Evolutionary conservation across 2,113 vertebrate species (phyloP).

Genomic region (Ibidorhyncha struthersii): DNA sequence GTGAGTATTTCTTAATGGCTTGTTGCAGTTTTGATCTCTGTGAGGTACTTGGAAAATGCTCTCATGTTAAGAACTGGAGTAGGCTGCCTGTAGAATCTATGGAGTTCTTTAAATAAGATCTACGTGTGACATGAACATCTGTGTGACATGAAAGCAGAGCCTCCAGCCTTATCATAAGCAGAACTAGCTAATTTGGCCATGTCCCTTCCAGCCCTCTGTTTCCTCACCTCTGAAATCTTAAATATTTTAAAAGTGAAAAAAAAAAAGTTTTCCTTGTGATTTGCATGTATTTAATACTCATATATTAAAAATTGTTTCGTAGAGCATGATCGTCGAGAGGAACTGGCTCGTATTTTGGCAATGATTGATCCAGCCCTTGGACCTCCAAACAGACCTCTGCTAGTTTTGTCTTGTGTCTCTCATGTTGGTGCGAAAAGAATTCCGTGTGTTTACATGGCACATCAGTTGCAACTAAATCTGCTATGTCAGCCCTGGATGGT

Average conservation of each 20-base stretch:
- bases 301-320: constrained; percentile 1
- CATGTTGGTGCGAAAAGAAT: constrained; percentile 70
- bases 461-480: constrained; percentile 81
- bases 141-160: no score
- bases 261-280: not conserved
- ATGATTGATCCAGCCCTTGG: constrained; percentile 80
- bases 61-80: not conserved
- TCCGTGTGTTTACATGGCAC: constrained; percentile 86
- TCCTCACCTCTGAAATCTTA: not conserved
- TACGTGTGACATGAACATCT: not conserved
- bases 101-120: not conserved
- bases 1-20: not conserved
- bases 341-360: constrained; percentile 82
- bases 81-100: not conserved
- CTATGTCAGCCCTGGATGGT: constrained; percentile 91
- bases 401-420: constrained; percentile 89
- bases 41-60: not conserved
- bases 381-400: constrained; percentile 79
- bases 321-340: constrained; percentile 78
- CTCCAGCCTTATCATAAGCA: not conserved
- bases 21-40: not conserved
- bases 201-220: not conserved
- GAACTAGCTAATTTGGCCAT: not conserved
- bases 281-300: not conserved
- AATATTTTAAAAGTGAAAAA: not conserved